phyloP scores from a whole-genome alignment of 2,113 vertebrate genomes.

The Gasterosteus aculeatus region DNA sequence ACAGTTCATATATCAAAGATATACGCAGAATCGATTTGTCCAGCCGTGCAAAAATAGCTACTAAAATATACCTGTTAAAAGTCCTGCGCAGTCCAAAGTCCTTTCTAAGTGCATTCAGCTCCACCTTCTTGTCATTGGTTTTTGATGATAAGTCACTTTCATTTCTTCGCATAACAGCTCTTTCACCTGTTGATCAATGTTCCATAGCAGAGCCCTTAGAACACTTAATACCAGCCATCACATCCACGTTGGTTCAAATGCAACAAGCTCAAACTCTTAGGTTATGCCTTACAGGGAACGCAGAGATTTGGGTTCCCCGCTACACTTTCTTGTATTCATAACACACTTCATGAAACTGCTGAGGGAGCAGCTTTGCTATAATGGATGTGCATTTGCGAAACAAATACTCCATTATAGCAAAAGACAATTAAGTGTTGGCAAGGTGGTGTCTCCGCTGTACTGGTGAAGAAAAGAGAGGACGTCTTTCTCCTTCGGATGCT shows the following conservation, averaged over 20 bases:
- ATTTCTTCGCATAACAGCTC: slow-evolving; percentile 28
- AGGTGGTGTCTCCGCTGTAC: slow-evolving; percentile 3
- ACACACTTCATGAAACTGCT: slow-evolving; percentile 31
- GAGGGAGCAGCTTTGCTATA: neutral
- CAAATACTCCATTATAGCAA: neutral
- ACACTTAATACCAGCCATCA: slow-evolving; percentile 49
- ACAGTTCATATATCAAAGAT: slow-evolving; percentile 27
- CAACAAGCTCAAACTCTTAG: slow-evolving; percentile 26
- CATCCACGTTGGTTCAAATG: slow-evolving; percentile 24
- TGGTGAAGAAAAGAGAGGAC: neutral
- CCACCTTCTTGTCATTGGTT: slow-evolving; percentile 27
- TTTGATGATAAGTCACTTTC: slow-evolving; percentile 29
- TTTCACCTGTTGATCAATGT: slow-evolving; percentile 57
- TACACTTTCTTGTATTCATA: slow-evolving; percentile 7
- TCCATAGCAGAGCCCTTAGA: slow-evolving; percentile 36
- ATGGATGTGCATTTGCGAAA: slow-evolving; percentile 22
- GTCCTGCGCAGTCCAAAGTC: slow-evolving; percentile 10
- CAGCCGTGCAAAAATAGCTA: slow-evolving; percentile 14
- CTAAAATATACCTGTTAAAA: slow-evolving; percentile 26
- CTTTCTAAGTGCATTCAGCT: slow-evolving; percentile 60
- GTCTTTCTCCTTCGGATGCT: slow-evolving; percentile 40
- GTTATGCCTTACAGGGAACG: slow-evolving; percentile 47
- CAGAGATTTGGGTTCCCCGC: slow-evolving; percentile 20
- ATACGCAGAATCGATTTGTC: neutral
- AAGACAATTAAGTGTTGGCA: slow-evolving; percentile 4